These are phyloP conservation scores for Clupea harengus DNA, from an alignment of 2,113 vertebrate genomes.

Conservation along the genomic window DNA sequence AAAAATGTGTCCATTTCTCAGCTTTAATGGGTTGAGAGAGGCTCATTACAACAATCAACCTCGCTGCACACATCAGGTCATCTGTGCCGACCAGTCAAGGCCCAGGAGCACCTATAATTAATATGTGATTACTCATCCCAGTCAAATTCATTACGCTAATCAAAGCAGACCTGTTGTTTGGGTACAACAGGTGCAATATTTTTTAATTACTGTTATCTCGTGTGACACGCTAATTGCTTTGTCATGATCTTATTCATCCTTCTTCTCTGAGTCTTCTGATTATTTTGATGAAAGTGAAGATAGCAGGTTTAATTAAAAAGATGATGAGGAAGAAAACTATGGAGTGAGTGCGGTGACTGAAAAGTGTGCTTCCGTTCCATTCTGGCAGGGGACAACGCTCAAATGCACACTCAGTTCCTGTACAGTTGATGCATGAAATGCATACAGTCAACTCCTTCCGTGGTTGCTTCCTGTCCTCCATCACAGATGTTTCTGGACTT, in stretches of 20 bases:
- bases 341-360: neutral
- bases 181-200: constrained; percentile 2
- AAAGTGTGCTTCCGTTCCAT: too few species aligned
- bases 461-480: constrained; percentile 30
- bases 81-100: neutral
- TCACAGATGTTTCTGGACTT: constrained; percentile 46
- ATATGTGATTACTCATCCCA: constrained; percentile 4
- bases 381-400: too few species aligned
- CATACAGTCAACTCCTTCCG: too few species aligned
- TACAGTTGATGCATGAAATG: too few species aligned
- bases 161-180: constrained; percentile 13
- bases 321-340: neutral
- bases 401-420: too few species aligned
- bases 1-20: neutral
- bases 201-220: neutral
- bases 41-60: neutral
- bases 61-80: neutral
- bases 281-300: neutral
- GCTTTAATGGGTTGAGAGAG: constrained; percentile 13
- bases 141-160: constrained; percentile 16
- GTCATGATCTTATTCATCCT: neutral
- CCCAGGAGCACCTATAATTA: constrained; percentile 8
- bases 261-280: neutral
- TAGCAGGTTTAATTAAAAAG: neutral
- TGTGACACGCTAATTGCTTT: constrained; percentile 1